Percentiles rank a stretch among this genome's conserved stretches.
Evolutionary conservation across 2,113 vertebrate genomes (phyloP).

Genomic region (Todiramphus saurophagus): DNA sequence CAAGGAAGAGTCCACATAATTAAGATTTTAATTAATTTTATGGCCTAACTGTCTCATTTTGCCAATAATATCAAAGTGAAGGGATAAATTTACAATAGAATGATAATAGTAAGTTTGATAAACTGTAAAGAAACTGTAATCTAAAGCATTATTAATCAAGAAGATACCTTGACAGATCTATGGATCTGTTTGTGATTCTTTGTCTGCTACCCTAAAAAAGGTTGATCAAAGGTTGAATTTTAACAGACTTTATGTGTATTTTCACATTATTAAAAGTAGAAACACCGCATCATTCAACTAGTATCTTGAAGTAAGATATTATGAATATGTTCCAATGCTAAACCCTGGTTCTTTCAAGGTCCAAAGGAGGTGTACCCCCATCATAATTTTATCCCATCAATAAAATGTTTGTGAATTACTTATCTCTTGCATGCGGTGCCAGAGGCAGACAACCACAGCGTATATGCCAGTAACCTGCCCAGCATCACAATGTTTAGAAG

Average conservation of each 20-base stretch:
- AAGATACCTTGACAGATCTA: background rate
- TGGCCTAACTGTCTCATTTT: background rate
- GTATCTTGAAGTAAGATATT: background rate
- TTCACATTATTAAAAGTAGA: background rate
- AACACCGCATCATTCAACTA: rapidly evolving
- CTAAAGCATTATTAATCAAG: background rate
- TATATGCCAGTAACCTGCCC: background rate
- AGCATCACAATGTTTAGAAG: background rate
- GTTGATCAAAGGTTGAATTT: background rate
- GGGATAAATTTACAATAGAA: background rate
- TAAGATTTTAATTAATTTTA: conserved; percentile 55
- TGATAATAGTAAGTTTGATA: background rate
- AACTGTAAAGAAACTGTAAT: background rate
- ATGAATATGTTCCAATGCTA: background rate
- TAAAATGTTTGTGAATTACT: background rate
- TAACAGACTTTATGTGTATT: background rate
- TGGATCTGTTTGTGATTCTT: background rate
- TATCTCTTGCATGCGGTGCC: background rate
- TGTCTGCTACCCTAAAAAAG: background rate
- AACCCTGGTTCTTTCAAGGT: background rate
- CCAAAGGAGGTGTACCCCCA: background rate
- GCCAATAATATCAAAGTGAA: conserved; percentile 26
- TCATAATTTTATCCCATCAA: background rate
- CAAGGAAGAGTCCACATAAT: background rate
- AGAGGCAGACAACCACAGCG: background rate